Conservation (phyloP, 2,888 invertebrate species). For the Dryomyza anilis region DNA sequence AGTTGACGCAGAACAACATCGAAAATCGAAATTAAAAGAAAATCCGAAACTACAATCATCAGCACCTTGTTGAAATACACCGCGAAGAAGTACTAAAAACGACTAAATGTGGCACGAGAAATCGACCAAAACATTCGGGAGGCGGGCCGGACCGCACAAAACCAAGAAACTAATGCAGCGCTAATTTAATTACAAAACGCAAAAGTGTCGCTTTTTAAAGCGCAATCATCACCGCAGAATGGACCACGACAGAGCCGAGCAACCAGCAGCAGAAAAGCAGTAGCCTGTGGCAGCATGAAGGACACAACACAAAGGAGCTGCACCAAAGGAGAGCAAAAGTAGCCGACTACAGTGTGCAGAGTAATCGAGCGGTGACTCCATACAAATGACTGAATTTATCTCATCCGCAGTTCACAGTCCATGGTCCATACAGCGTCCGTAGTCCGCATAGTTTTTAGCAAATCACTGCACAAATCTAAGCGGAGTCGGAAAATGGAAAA, state of each 20-base stretch:
- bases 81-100: too few species aligned
- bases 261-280: not conserved
- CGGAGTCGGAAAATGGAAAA: not conserved
- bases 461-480: constrained; percentile 2
- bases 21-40: too few species aligned
- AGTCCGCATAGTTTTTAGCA: constrained; percentile 11
- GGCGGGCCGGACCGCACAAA: not conserved
- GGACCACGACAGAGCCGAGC: not conserved
- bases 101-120: too few species aligned
- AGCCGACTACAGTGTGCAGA: not conserved
- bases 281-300: not conserved
- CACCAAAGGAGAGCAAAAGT: not conserved
- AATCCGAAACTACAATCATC: too few species aligned
- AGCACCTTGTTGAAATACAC: too few species aligned
- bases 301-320: not conserved
- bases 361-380: not conserved
- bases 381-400: constrained; percentile 19
- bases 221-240: constrained; percentile 13
- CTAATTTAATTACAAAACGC: constrained; percentile 56
- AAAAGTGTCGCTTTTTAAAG: constrained; percentile 45
- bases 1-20: too few species aligned
- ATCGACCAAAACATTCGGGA: too few species aligned
- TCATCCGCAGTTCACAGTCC: constrained; percentile 9
- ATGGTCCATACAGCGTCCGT: too few species aligned
- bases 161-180: constrained; percentile 48